Percentiles rank a stretch among this genome's conserved stretches.
Evolutionary conservation across 2,113 vertebrate species (phyloP).

Genomic region (Elephas maximus): DNA sequence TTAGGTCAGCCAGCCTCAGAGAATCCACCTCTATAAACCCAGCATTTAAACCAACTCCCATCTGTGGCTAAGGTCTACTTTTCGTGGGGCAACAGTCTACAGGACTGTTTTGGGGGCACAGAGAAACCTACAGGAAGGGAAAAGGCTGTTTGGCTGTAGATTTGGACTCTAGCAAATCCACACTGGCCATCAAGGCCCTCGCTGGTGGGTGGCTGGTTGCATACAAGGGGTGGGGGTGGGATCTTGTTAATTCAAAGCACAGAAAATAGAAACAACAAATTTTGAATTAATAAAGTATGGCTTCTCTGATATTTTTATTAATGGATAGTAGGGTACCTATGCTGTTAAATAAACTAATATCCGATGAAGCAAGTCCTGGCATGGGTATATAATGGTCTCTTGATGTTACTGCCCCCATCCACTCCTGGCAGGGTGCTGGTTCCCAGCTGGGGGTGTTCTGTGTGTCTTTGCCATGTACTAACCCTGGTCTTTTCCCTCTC

Average conservation of each 20-base stretch:
- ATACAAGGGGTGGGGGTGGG: neutral
- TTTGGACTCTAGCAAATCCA: constrained; percentile 19
- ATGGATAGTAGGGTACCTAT: constrained; percentile 8
- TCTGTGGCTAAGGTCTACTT: neutral
- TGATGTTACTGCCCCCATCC: constrained; percentile 10
- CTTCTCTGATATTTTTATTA: constrained; percentile 81
- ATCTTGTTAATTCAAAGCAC: constrained; percentile 76
- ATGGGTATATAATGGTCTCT: neutral
- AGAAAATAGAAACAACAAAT: constrained; percentile 27
- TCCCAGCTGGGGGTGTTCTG: constrained; percentile 71
- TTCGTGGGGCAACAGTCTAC: neutral
- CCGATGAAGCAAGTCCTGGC: constrained; percentile 63
- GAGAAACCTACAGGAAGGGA: neutral
- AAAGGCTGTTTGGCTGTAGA: neutral
- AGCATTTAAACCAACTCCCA: too few relatives aligned
- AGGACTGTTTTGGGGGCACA: neutral
- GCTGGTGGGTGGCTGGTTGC: neutral
- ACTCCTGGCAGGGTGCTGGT: neutral
- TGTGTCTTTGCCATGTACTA: constrained; percentile 90
- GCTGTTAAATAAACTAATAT: constrained; percentile 67
- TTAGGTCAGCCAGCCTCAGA: neutral
- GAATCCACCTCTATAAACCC: neutral
- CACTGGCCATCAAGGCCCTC: neutral
- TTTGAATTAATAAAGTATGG: constrained; percentile 73
- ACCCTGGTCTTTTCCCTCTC: constrained; percentile 95